Conservation (phyloP, 2,888 invertebrate species). For the Oscheius sp. region DNA sequence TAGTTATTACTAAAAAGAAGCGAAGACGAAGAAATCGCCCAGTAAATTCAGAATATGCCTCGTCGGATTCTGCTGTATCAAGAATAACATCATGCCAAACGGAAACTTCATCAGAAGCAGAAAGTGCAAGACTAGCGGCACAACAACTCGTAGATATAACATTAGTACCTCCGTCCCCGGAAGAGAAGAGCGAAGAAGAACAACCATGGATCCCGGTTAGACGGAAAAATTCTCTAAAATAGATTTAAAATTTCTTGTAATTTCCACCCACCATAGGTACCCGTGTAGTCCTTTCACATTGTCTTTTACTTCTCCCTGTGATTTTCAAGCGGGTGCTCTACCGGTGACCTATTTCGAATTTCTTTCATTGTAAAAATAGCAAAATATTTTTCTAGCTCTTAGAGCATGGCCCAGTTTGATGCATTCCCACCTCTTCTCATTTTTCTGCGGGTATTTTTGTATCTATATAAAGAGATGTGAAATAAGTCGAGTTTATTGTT, state of each 20-base stretch:
- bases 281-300: not conserved
- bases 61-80: conserved; percentile 33
- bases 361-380: too few species aligned
- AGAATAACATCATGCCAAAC: conserved; percentile 29
- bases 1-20: conserved; percentile 21
- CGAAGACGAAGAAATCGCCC: conserved; percentile 24
- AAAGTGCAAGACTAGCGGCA: conserved; percentile 11
- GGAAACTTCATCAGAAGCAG: conserved; percentile 36
- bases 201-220: conserved; percentile 26
- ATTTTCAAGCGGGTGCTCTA: not conserved
- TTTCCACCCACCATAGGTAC: not conserved
- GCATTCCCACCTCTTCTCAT: too few species aligned
- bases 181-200: conserved; percentile 1
- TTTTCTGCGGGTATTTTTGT: too few species aligned
- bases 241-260: not conserved
- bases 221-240: not conserved
- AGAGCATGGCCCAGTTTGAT: too few species aligned
- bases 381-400: too few species aligned
- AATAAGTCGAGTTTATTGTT: too few species aligned
- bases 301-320: not conserved
- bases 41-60: not conserved
- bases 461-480: too few species aligned
- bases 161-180: not conserved
- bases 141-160: conserved; percentile 4
- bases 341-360: not conserved